Conservation (phyloP, 2,888 invertebrate genomes). For the Pristionchus entomophagus region DNA sequence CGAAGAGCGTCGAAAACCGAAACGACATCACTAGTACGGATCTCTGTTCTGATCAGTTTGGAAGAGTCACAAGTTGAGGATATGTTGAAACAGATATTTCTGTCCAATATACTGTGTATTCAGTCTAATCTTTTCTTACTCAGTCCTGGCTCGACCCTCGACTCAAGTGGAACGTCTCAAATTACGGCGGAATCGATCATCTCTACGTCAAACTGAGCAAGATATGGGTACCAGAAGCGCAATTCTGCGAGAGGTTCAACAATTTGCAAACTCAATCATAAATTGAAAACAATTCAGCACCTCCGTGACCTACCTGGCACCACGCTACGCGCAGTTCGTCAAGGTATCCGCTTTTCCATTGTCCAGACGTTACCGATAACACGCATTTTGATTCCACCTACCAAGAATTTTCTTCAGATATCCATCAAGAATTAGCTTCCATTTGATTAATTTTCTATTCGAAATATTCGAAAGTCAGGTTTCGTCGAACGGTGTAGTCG, state of each 20-base stretch:
- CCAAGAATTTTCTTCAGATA: no score
- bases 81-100: neutral
- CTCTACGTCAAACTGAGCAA: slow-evolving; percentile 23
- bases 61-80: no score
- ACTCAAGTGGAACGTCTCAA: slow-evolving; percentile 8
- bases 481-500: neutral
- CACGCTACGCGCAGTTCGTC: slow-evolving; percentile 29
- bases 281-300: neutral
- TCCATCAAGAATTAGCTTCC: no score
- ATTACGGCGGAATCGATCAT: slow-evolving; percentile 41
- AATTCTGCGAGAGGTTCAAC: slow-evolving; percentile 33
- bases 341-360: no score
- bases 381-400: no score
- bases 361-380: no score
- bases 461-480: no score
- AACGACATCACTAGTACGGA: no score
- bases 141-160: slow-evolving; percentile 46
- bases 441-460: no score
- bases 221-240: slow-evolving; percentile 29
- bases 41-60: no score
- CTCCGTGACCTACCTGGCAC: slow-evolving; percentile 36
- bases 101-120: neutral
- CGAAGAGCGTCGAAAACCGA: no score
- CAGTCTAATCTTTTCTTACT: neutral
- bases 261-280: neutral